Evolutionary conservation across 2,888 invertebrate species (phyloP).

Genomic region (Drosophila incognita): DNA sequence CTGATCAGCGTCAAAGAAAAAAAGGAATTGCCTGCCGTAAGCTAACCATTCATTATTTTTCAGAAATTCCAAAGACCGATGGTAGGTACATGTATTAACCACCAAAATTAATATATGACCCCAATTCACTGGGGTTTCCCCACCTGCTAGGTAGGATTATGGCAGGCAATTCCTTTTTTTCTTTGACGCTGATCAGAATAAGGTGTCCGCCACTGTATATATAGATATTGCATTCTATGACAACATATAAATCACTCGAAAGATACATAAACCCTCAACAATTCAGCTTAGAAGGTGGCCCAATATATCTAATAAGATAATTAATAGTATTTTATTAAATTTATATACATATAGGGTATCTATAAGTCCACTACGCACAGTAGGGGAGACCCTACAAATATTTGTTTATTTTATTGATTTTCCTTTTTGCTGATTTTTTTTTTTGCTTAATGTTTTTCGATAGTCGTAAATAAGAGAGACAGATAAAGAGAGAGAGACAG

Average conservation of each 20-base stretch:
- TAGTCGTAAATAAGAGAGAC: conserved; percentile 41
- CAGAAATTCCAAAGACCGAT: no score
- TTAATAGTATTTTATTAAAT: neutral
- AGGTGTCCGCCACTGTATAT: no score
- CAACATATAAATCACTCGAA: neutral
- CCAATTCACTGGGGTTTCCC: no score
- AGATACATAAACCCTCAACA: neutral
- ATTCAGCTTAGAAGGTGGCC: neutral
- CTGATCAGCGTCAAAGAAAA: no score
- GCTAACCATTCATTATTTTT: no score
- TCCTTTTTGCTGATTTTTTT: conserved; percentile 25
- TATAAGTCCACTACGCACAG: neutral
- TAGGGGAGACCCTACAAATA: neutral
- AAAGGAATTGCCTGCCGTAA: no score
- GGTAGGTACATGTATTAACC: no score
- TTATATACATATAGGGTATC: neutral
- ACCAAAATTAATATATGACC: no score
- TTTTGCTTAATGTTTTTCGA: conserved; percentile 35
- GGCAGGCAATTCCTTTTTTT: no score
- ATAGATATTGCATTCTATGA: neutral
- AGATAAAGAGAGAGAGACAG: conserved; percentile 22
- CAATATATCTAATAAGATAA: neutral
- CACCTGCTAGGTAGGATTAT: no score
- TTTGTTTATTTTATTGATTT: conserved; percentile 34
- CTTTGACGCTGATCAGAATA: no score